Evolutionary conservation across 1,140 invertebrate genomes (phyloP).

Genomic region (Pseudomyrmex gracilis): DNA sequence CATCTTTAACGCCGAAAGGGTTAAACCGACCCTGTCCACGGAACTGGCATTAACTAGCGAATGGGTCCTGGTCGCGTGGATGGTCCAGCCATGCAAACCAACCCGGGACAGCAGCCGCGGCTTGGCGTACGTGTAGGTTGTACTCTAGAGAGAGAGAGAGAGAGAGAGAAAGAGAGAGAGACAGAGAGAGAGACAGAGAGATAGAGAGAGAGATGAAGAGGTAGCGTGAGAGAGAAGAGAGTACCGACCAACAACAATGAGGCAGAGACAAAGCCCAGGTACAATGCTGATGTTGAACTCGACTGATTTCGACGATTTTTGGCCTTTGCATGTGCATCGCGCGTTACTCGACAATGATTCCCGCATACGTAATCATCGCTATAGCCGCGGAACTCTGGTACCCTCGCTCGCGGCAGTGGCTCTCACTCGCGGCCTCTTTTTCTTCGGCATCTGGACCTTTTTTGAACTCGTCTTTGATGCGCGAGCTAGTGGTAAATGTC

Average conservation of each 20-base stretch:
- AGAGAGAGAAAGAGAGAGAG: neutral
- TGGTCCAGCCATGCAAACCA: conserved; percentile 25
- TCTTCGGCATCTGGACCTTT: conserved; percentile 38
- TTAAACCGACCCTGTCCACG: conserved; percentile 28
- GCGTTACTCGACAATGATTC: conserved; percentile 83
- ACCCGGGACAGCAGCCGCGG: conserved; percentile 40
- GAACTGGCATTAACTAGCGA: conserved; percentile 32
- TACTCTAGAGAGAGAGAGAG: conserved; percentile 45
- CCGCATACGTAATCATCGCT: conserved; percentile 84
- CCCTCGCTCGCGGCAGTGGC: conserved; percentile 68
- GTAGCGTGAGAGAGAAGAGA: conserved; percentile 41
- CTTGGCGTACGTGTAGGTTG: conserved; percentile 66
- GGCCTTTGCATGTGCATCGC: conserved; percentile 82
- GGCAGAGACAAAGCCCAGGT: conserved; percentile 83
- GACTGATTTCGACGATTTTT: conserved; percentile 86
- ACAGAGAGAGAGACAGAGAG: conserved; percentile 51
- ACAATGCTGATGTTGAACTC: conserved; percentile 86
- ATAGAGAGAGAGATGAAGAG: neutral
- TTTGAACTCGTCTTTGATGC: conserved; percentile 51
- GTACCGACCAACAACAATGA: conserved; percentile 84
- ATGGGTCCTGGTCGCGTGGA: conserved; percentile 44
- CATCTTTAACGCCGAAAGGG: conserved; percentile 15
- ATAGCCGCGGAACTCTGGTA: conserved; percentile 72
- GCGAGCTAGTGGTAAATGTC: conserved; percentile 36
- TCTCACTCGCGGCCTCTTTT: conserved; percentile 73